Evolutionary conservation across 2,113 vertebrate genomes (phyloP).

Genomic region (Chroicocephalus ridibundus): DNA sequence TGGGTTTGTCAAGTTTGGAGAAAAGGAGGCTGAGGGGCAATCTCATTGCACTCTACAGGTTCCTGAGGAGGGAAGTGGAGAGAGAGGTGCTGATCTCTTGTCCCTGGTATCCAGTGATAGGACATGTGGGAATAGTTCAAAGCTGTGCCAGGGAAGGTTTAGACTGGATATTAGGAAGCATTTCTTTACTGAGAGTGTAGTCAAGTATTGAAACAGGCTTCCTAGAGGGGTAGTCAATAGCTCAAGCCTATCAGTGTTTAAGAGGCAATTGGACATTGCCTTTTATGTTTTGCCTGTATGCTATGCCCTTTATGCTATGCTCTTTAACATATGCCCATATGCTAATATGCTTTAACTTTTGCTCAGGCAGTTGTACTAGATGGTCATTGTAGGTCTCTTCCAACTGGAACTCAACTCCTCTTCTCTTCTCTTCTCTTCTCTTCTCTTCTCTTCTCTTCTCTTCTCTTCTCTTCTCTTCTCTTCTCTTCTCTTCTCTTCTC

Average conservation of each 20-base stretch:
- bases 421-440: neutral
- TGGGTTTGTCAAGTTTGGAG: neutral
- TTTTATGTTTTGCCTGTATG: neutral
- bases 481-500: too few species aligned
- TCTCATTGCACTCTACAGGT: neutral
- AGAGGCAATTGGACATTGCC: neutral
- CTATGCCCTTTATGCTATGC: too few species aligned
- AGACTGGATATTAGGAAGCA: neutral
- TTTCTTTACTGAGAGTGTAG: too few species aligned
- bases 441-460: neutral
- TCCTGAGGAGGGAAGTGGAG: neutral
- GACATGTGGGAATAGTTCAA: neutral
- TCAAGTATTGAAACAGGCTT: neutral
- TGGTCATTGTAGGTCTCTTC: neutral
- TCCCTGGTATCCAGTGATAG: neutral
- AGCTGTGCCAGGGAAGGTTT: neutral
- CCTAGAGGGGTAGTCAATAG: neutral
- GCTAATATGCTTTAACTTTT: neutral
- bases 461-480: too few species aligned
- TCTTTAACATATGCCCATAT: too few species aligned
- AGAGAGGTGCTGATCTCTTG: neutral
- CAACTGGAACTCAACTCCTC: neutral
- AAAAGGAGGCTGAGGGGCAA: neutral
- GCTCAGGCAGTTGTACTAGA: neutral
- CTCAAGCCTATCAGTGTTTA: neutral